These are phyloP conservation scores for Drosophila erecta DNA, from an alignment of 1,140 invertebrate genomes.

Conservation along the genomic window DNA sequence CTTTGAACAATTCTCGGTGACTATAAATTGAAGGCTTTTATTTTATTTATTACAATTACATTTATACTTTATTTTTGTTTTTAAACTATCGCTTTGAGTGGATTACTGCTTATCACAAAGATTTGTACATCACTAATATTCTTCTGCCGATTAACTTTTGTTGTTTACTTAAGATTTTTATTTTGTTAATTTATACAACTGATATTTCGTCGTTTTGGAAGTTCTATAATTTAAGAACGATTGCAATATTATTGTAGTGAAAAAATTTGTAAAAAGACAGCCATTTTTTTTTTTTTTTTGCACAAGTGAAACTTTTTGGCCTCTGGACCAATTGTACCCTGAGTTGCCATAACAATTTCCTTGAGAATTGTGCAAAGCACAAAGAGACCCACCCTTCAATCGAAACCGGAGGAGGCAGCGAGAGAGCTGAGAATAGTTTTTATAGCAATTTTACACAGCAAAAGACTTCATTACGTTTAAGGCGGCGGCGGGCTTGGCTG, in stretches of 20 bases:
- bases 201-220: too few species aligned
- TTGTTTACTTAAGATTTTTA: too few species aligned
- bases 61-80: not conserved
- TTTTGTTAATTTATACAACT: too few species aligned
- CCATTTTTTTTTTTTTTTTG: not conserved
- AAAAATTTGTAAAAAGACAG: not conserved
- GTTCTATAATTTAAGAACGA: too few species aligned
- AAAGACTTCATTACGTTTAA: slow-evolving; percentile 80
- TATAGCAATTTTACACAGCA: slow-evolving; percentile 82
- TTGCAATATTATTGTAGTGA: too few species aligned
- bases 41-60: not conserved
- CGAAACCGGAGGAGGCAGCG: slow-evolving; percentile 17
- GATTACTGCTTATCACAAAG: too few species aligned
- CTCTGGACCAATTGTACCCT: too few species aligned
- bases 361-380: not conserved
- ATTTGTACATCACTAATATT: too few species aligned
- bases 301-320: not conserved
- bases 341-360: not conserved
- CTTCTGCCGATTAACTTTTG: too few species aligned
- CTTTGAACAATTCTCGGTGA: slow-evolving; percentile 1
- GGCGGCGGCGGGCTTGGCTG: slow-evolving; percentile 45
- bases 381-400: slow-evolving; percentile 9
- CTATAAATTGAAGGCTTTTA: not conserved
- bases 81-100: not conserved
- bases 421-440: slow-evolving; percentile 66